These are phyloP conservation scores for Lethenteron reissneri DNA, from an alignment of 2,113 vertebrate species.

Conservation along the genomic window DNA sequence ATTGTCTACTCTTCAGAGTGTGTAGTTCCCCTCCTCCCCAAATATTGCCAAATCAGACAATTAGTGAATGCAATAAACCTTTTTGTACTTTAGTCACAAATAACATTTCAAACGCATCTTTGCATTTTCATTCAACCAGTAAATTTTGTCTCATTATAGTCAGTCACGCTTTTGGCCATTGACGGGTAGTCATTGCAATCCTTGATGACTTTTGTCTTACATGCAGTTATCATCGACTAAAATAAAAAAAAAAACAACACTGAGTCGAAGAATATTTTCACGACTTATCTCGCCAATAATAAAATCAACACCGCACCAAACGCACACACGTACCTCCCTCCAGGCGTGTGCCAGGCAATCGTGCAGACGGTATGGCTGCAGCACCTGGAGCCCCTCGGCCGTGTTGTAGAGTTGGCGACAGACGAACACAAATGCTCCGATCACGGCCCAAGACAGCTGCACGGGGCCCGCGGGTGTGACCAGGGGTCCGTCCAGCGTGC, in stretches of 20 bases:
- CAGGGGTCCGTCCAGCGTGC: constrained; percentile 40
- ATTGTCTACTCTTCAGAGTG: no score
- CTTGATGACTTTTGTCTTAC: not conserved
- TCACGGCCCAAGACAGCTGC: constrained; percentile 21
- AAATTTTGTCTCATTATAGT: no score
- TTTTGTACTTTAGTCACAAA: no score
- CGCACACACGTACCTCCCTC: constrained; percentile 40
- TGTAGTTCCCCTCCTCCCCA: no score
- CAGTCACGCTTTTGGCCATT: no score
- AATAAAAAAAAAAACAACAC: not conserved
- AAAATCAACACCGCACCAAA: not conserved
- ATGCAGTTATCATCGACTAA: not conserved
- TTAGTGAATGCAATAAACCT: no score
- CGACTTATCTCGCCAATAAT: not conserved
- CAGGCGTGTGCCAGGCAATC: constrained; percentile 39
- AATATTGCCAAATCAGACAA: no score
- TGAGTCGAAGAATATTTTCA: not conserved
- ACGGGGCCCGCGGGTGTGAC: constrained; percentile 23
- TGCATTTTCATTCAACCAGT: no score
- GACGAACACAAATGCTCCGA: constrained; percentile 63
- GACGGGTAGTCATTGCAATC: no score
- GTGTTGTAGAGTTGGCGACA: constrained; percentile 73
- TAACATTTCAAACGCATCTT: no score
- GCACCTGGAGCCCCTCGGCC: constrained; percentile 53
- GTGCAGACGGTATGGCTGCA: constrained; percentile 47